Evolutionary conservation across 23 tunicate species (phyloP), one percentile per base, ranked within the genome.

Genomic region (Ascidia mentula): DNA sequence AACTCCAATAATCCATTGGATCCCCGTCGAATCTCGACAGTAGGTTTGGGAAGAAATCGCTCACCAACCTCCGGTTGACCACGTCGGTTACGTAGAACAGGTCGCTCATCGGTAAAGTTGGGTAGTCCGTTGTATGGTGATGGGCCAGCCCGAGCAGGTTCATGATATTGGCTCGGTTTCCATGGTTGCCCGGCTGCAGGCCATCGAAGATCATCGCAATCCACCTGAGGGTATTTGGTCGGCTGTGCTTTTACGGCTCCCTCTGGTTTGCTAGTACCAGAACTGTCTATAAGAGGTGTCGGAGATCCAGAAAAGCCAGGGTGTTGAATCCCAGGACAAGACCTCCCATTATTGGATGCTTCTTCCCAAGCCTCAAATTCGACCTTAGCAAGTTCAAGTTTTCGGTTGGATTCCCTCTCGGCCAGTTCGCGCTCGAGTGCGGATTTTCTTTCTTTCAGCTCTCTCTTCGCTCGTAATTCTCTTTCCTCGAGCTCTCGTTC

Each of bases 1-100:
- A 81, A 18, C 46, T 46, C 85, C 77, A 81, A 40, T 70, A 81
- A 69, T 81, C 85, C 72, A 81, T 45, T 1, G 77, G 85, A 34
- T 81, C 77, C 22, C 85, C 85, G n/a, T 81, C 46, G 40, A 79
- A 79, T 60, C 37, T 79, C 73, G 12, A 79, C 45, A 24, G 72
- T 53, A 32, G 82, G 82, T 61, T 79, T 79, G 2, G 82, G 82
- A 13, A 79, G 82, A 37, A 33, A 79, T 17, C 73, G 82, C 35
- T 60, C 73, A 60, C 82, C 60, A 20, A 60, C 45, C 36, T 79
- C 82, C 7, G 69, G 69, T 35, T 53, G n/a, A n/a, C n/a, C n/a
- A n/a, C n/a, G 24, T 53, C 65, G 65, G 65, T 53, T 53, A 28
- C 24, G 65, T 9, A 9, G 65, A 26, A 5, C 65, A 6, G 12